phyloP scores from a whole-genome alignment of 2,888 invertebrate genomes.

The Caenorhabditis sp. region DNA sequence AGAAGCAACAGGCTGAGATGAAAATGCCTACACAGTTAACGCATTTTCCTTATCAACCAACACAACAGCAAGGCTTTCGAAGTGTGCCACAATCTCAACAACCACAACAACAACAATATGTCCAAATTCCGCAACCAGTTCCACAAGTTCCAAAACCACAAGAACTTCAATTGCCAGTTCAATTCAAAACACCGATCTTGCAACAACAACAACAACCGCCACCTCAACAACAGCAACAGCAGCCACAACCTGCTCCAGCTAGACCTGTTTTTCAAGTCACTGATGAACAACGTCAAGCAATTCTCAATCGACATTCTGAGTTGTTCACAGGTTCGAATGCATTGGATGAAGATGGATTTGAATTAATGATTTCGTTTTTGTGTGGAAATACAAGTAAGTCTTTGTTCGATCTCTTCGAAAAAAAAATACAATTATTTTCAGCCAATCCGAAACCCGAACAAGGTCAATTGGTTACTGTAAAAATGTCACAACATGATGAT shows the following conservation, averaged over 20 bases:
- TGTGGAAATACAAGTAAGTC: background rate
- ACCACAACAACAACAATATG: background rate
- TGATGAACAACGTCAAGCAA: background rate
- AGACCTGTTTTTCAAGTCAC: background rate
- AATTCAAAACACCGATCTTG: background rate
- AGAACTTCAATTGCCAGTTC: background rate
- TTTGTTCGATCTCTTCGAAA: background rate
- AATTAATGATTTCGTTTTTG: background rate
- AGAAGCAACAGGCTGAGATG: background rate
- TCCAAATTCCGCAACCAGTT: background rate
- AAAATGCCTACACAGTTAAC: background rate
- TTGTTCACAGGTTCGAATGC: background rate
- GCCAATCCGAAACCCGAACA: slow-evolving; percentile 8
- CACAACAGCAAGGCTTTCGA: background rate
- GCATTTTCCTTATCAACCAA: background rate
- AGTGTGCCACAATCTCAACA: background rate
- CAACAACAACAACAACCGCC: slow-evolving; percentile 4
- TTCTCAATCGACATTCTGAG: background rate
- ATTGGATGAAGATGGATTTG: background rate
- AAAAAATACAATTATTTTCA: background rate
- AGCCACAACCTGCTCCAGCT: background rate
- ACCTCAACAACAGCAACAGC: background rate
- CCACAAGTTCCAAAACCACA: background rate
- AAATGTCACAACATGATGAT: slow-evolving; percentile 8
- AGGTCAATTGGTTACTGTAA: slow-evolving; percentile 6